Evolutionary conservation across 2,888 invertebrate species (phyloP), one percentile per base, ranked within the genome.

Genomic region (Campoletis raptor): DNA sequence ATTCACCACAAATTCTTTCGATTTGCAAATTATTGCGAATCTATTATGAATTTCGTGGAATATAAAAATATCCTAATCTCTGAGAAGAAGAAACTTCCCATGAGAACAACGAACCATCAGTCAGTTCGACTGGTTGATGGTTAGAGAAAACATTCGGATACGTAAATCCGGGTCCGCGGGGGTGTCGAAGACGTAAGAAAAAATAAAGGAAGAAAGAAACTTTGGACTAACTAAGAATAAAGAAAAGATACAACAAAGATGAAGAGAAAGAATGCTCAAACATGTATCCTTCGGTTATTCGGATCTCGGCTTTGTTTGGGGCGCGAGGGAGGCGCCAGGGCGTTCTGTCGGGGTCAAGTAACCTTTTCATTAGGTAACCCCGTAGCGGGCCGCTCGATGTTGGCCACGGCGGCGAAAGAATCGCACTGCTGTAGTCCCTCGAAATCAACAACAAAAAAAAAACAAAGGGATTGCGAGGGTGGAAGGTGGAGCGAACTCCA

Each of bases 361-460:
- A 94, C 94, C 94, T 94, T 94, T 94, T 94, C 94, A 94, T 94
- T 94, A 94, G 92, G 90, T 93, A 93, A 94, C 93, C 93, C 91
- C 92, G 91, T 80, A 88, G 90, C 87, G 86, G 89, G 89, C 92
- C 91, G 89, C 89, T 88, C 86, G 89, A 87, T 79, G 83, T 40
- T 84, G 57, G 24, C 57, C 24, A 57, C 24, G 12, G 81, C 85
- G 80, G 77, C 81, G 12, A 61, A 54, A 74, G 82, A 82, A 81
- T 85, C 82, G 85, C 74, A 77, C 74, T 91, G 90, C 88, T 90
- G 90, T 24, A 67, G 89, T 90, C 89, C 92, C 72, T 66, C 9
- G 6, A 36, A n/a, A 36, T 9, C n/a, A 54, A 36, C 10, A 52
- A 15, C 6, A 21, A 8, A 21, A 24, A 61, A 64, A 9, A 45